Evolutionary conservation across 1,140 invertebrate genomes (phyloP).

Genomic region (Holotrichia oblita): DNA sequence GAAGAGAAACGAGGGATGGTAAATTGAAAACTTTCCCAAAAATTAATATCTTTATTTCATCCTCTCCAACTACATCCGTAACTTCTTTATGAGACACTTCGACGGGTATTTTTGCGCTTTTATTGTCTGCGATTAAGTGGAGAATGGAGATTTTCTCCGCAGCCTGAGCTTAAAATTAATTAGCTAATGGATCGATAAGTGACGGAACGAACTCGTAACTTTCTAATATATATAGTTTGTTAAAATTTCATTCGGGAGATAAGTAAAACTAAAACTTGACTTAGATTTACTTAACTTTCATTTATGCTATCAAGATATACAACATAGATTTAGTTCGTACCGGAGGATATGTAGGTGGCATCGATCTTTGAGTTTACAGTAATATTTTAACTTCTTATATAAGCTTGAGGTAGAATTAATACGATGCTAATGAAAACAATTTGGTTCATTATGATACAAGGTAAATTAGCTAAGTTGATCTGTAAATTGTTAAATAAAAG

Average conservation of each 20-base stretch:
- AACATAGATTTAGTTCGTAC: no score
- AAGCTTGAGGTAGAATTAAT: no score
- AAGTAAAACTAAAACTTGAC: neutral
- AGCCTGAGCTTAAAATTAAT: conserved; percentile 15
- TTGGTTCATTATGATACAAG: no score
- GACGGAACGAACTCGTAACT: neutral
- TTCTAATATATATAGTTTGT: conserved; percentile 18
- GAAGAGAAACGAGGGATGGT: neutral
- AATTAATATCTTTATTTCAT: conserved; percentile 36
- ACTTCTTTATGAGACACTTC: conserved; percentile 23
- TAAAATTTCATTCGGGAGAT: neutral
- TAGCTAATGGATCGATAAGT: conserved; percentile 26
- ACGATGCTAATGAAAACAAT: no score
- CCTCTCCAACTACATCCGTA: conserved; percentile 25
- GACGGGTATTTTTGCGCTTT: conserved; percentile 32
- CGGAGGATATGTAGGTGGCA: no score
- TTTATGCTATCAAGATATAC: neutral
- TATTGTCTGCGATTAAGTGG: conserved; percentile 34
- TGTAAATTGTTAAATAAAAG: no score
- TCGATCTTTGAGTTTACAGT: no score
- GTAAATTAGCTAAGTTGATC: no score
- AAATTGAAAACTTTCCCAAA: conserved; percentile 18
- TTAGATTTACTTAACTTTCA: neutral
- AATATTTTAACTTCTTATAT: no score
- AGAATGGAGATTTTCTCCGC: conserved; percentile 23